Conservation (phyloP, 92 coral and sea anemone genomes). For the Virgularia gustaviana region DNA sequence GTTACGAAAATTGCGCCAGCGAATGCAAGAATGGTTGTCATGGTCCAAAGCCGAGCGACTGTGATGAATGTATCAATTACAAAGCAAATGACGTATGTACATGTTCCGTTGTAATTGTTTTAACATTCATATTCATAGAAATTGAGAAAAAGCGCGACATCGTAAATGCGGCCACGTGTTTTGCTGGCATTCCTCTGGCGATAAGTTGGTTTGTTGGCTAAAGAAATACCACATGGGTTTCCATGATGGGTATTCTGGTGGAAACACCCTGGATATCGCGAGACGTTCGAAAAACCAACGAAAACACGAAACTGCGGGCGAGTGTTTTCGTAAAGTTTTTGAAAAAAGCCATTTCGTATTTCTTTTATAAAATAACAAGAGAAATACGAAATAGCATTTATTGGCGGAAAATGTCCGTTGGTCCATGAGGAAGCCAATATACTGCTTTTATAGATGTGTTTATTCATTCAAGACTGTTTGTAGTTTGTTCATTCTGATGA, state of each 20-base stretch:
- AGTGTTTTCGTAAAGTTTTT: too few relatives aligned
- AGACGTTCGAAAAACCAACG: too few relatives aligned
- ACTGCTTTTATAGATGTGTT: too few relatives aligned
- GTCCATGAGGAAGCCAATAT: too few relatives aligned
- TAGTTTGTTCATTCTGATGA: too few relatives aligned
- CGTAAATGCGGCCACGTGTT: neutral
- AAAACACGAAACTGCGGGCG: too few relatives aligned
- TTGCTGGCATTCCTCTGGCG: neutral
- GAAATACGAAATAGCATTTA: too few relatives aligned
- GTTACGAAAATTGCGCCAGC: constrained; percentile 53
- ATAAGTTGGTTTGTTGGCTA: neutral
- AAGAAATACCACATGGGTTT: neutral
- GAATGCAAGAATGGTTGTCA: constrained; percentile 82
- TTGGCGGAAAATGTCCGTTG: too few relatives aligned
- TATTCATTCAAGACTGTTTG: too few relatives aligned
- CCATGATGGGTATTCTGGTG: neutral
- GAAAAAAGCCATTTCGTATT: too few relatives aligned
- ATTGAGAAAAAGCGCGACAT: neutral
- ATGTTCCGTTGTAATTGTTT: neutral
- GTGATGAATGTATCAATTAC: constrained; percentile 68
- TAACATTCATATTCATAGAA: neutral
- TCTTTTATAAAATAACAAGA: too few relatives aligned
- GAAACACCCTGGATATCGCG: too few relatives aligned
- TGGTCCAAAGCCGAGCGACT: constrained; percentile 78
- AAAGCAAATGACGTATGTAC: constrained; percentile 34